Evolutionary conservation across 2,797 vertebrate species (phyloP).

Genomic region (Buceros bicornis): DNA sequence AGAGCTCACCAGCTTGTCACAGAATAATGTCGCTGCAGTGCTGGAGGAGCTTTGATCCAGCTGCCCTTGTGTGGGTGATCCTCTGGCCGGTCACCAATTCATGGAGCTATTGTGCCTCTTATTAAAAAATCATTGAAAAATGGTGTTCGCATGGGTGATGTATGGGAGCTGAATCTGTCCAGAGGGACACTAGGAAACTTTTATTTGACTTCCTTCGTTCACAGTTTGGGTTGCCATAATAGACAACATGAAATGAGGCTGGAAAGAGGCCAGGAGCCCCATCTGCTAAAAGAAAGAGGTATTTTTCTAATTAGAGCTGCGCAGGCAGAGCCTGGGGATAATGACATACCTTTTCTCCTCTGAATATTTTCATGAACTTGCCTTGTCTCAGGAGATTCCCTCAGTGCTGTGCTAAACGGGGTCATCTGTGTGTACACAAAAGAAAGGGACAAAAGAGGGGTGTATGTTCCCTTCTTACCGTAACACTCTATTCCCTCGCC

Average conservation of each 20-base stretch:
- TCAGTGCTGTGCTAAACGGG: conserved; percentile 36
- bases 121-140: neutral
- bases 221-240: conserved; percentile 1
- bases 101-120: neutral
- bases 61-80: neutral
- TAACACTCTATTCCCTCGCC: neutral
- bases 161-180: neutral
- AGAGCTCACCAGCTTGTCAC: neutral
- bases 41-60: neutral
- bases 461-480: neutral
- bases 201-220: neutral
- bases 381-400: conserved; percentile 57
- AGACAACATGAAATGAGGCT: conserved; percentile 35
- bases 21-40: neutral
- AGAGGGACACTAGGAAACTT: neutral
- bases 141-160: rapidly evolving
- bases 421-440: conserved; percentile 17
- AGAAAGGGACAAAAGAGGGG: conserved; percentile 29
- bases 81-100: neutral
- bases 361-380: conserved; percentile 73
- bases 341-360: conserved; percentile 57
- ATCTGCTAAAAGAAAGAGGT: conserved; percentile 63
- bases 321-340: conserved; percentile 36
- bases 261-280: conserved; percentile 74
- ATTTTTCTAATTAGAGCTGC: conserved; percentile 70